phyloP scores from a whole-genome alignment of 2,888 invertebrate genomes.

The Stenodera caucasica region DNA sequence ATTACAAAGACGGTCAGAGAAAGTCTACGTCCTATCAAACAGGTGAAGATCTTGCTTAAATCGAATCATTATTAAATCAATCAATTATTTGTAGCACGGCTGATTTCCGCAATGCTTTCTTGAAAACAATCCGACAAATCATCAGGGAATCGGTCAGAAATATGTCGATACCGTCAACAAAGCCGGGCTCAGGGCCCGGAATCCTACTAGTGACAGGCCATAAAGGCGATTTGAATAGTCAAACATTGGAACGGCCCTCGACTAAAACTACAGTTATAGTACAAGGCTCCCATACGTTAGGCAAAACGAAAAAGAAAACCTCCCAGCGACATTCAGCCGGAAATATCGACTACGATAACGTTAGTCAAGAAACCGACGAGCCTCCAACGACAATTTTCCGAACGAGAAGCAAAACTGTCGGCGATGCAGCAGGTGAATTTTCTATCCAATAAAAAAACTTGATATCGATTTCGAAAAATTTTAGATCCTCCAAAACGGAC shows the following conservation, averaged over 20 bases:
- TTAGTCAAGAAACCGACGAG: slow-evolving; percentile 75
- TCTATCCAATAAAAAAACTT: too few species aligned
- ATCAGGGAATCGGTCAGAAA: slow-evolving; percentile 96
- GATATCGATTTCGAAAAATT: too few species aligned
- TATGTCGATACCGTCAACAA: slow-evolving; percentile 88
- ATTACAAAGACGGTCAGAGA: slow-evolving; percentile 90
- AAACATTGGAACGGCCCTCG: slow-evolving; percentile 64
- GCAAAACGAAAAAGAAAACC: slow-evolving; percentile 78
- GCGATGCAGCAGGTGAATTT: slow-evolving; percentile 75
- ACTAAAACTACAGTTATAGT: slow-evolving; percentile 62
- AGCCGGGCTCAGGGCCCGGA: slow-evolving; percentile 62
- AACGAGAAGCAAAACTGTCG: slow-evolving; percentile 88
- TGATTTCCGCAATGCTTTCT: slow-evolving; percentile 95
- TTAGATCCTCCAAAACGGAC: slow-evolving; percentile 51
- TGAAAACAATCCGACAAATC: slow-evolving; percentile 95
- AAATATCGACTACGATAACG: slow-evolving; percentile 82
- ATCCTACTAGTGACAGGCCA: slow-evolving; percentile 54
- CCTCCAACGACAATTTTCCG: slow-evolving; percentile 65
- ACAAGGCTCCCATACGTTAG: slow-evolving; percentile 71
- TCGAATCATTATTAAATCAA: background rate
- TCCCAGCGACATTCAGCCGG: slow-evolving; percentile 81
- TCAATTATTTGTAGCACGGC: slow-evolving; percentile 73
- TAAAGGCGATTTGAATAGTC: slow-evolving; percentile 57
- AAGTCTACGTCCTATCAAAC: slow-evolving; percentile 94
- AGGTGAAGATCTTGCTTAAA: slow-evolving; percentile 62